A percentile compares a stretch with the other conserved stretches of the same genome.
These are phyloP conservation scores for Monopis laevigella DNA, from an alignment of 2,888 invertebrate genomes.

Conservation along the genomic window DNA sequence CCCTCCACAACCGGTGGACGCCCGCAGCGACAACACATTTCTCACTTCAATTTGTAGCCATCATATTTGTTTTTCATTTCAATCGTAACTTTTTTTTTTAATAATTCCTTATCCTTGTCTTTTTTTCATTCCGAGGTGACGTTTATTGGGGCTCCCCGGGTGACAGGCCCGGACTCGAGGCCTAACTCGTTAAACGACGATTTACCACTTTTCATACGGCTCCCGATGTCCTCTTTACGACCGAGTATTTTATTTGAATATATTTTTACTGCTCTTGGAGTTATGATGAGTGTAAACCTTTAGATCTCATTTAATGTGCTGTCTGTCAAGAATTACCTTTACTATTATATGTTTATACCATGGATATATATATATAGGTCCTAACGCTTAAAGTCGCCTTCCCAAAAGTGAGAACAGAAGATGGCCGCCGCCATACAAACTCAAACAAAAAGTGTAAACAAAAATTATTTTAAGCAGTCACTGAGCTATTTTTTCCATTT, in stretches of 20 bases:
- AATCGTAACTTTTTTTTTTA: slow-evolving; percentile 48
- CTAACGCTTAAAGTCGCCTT: no score
- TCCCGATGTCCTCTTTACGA: slow-evolving; percentile 59
- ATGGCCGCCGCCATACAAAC: no score
- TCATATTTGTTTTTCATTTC: slow-evolving; percentile 56
- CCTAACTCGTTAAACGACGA: slow-evolving; percentile 50
- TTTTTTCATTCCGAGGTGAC: slow-evolving; percentile 62
- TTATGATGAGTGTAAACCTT: slow-evolving; percentile 56
- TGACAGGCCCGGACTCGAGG: slow-evolving; percentile 30
- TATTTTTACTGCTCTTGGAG: slow-evolving; percentile 56
- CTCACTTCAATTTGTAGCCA: slow-evolving; percentile 58
- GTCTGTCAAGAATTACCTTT: neutral
- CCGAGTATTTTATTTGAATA: slow-evolving; percentile 54
- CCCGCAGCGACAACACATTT: slow-evolving; percentile 50
- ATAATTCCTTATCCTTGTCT: slow-evolving; percentile 33
- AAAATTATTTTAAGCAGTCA: no score
- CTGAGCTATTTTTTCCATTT: no score
- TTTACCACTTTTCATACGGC: slow-evolving; percentile 55
- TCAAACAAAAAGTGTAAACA: no score
- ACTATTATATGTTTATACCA: no score
- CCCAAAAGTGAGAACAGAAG: no score
- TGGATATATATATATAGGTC: no score
- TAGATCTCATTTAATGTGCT: slow-evolving; percentile 45
- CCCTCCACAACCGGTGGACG: slow-evolving; percentile 25
- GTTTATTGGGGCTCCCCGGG: slow-evolving; percentile 59